Percentiles rank a stretch among this genome's conserved stretches.
These are phyloP conservation scores for Drosophila carrolli DNA, from an alignment of 1,140 invertebrate species.

Conservation along the genomic window DNA sequence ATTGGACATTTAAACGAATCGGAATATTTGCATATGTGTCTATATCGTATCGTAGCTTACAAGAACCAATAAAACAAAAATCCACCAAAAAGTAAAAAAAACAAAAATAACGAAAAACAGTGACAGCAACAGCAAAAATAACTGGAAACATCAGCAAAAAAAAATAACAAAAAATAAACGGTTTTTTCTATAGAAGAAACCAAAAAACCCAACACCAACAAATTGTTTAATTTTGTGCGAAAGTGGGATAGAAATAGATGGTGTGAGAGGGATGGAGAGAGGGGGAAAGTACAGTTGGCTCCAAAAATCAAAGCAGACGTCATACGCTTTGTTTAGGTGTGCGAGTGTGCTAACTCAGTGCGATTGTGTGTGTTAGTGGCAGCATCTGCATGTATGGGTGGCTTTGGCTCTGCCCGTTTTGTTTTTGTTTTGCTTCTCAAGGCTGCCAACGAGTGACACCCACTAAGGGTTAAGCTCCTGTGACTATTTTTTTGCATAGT, in stretches of 20 bases:
- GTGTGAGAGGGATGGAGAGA: neutral
- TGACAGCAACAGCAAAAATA: constrained; percentile 14
- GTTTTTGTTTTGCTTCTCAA: constrained; percentile 6
- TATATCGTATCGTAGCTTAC: constrained; percentile 32
- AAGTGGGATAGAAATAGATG: constrained; percentile 3
- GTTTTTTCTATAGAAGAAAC: constrained; percentile 78
- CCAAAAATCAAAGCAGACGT: constrained; percentile 42
- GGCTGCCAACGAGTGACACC: neutral
- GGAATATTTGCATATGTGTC: constrained; percentile 17
- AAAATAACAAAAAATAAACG: constrained; percentile 66
- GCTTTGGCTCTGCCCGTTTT: neutral
- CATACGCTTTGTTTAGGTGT: constrained; percentile 39
- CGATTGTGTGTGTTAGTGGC: neutral
- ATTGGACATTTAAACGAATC: constrained; percentile 15
- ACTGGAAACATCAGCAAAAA: constrained; percentile 38
- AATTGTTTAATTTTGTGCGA: constrained; percentile 11
- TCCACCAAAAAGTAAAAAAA: neutral
- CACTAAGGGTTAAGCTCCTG: neutral
- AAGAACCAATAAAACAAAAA: constrained; percentile 9
- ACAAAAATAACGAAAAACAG: constrained; percentile 6
- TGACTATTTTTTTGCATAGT: neutral
- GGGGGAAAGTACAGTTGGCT: constrained; percentile 29
- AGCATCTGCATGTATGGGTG: constrained; percentile 1
- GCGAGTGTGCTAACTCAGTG: constrained; percentile 26
- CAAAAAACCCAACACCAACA: constrained; percentile 57